Evolutionary conservation across 2,113 vertebrate species (phyloP).

Genomic region (Cromileptes altivelis): DNA sequence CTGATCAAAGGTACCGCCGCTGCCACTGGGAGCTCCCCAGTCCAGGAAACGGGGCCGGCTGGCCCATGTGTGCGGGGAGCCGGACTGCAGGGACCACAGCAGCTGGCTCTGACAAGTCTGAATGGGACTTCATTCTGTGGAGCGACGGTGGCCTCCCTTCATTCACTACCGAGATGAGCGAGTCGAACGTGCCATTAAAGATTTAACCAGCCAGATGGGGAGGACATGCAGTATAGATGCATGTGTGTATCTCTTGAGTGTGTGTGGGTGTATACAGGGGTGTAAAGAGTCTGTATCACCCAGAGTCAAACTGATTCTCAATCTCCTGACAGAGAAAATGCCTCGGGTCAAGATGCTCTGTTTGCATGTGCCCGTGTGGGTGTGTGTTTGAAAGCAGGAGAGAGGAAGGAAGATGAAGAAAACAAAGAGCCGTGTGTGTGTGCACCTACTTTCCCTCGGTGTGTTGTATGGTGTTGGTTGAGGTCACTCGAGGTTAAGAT

Average conservation of each 20-base stretch:
- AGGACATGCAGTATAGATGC: constrained; percentile 1
- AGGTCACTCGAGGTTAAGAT: constrained; percentile 63
- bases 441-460: not conserved
- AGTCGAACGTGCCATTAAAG: constrained; percentile 57
- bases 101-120: constrained; percentile 56
- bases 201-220: constrained; percentile 61
- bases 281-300: constrained; percentile 17
- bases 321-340: constrained; percentile 23
- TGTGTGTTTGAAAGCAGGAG: constrained; percentile 15
- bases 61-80: not conserved
- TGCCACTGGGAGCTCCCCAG: constrained; percentile 36
- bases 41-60: constrained; percentile 15
- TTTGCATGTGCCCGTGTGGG: constrained; percentile 24
- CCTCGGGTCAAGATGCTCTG: constrained; percentile 43
- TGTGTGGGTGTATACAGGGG: constrained; percentile 3
- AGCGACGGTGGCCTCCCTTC: constrained; percentile 27
- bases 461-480: constrained; percentile 9
- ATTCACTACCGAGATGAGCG: constrained; percentile 9
- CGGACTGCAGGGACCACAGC: constrained; percentile 7
- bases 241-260: not conserved
- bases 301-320: constrained; percentile 25
- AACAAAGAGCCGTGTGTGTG: constrained; percentile 34
- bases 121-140: constrained; percentile 32
- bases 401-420: not conserved
- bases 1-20: constrained; percentile 53